phyloP scores from a whole-genome alignment of 2,113 vertebrate species.

The Sminthopsis crassicaudata region DNA sequence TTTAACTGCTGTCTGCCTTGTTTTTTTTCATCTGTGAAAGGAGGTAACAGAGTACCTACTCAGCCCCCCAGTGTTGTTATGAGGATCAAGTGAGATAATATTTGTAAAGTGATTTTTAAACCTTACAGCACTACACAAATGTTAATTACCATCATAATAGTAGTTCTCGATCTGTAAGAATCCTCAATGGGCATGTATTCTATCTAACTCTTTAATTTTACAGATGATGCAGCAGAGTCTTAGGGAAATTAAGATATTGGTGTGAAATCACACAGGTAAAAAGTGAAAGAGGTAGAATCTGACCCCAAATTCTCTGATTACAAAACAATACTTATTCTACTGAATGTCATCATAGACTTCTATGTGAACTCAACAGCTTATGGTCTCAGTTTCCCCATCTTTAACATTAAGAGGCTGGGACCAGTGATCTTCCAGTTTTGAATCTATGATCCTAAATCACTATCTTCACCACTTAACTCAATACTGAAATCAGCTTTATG shows the following conservation, averaged over 20 bases:
- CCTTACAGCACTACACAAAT: neutral
- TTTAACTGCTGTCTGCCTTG: neutral
- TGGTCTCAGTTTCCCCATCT: neutral
- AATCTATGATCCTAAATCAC: neutral
- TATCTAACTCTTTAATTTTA: neutral
- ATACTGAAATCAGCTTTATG: neutral
- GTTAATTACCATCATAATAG: neutral
- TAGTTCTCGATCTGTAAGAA: neutral
- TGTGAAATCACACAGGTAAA: neutral
- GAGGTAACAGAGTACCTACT: neutral
- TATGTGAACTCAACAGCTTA: neutral
- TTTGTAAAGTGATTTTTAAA: neutral
- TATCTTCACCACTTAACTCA: neutral
- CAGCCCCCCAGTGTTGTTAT: neutral
- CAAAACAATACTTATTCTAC: neutral
- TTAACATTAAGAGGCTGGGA: neutral
- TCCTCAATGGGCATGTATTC: neutral
- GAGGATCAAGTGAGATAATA: neutral
- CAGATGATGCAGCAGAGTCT: neutral
- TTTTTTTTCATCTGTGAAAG: neutral
- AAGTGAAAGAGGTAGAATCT: neutral
- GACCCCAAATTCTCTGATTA: neutral
- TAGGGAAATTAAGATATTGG: neutral
- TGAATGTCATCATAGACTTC: neutral
- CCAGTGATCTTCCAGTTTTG: neutral